A percentile compares a stretch with the other conserved stretches of the same genome.
Evolutionary conservation across 2,113 vertebrate species (phyloP).

Genomic region (Ciconia boyciana): DNA sequence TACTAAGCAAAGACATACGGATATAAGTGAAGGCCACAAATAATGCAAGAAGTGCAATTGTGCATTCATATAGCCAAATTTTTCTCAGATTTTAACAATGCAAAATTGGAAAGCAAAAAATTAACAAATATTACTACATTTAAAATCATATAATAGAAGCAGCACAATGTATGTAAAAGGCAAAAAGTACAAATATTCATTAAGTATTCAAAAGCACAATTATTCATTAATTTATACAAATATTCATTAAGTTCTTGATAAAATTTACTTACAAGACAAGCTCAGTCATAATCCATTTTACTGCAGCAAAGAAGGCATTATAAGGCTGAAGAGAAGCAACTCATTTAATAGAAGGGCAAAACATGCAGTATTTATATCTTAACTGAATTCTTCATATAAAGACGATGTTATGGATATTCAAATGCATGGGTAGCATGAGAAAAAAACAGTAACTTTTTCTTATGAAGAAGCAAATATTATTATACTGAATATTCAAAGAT

Average conservation of each 20-base stretch:
- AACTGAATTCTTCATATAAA: constrained; percentile 49
- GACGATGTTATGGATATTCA: constrained; percentile 44
- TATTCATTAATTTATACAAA: neutral
- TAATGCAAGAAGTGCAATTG: neutral
- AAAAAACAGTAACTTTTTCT: neutral
- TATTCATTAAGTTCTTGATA: neutral
- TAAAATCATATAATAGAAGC: neutral
- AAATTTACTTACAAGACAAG: constrained; percentile 91
- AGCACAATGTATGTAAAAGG: neutral
- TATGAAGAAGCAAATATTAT: constrained; percentile 26
- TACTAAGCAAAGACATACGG: constrained; percentile 27
- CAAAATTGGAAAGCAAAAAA: neutral
- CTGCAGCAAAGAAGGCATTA: constrained; percentile 87
- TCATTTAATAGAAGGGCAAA: constrained; percentile 55
- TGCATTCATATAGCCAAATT: neutral
- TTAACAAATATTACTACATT: neutral
- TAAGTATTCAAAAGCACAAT: neutral
- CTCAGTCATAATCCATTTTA: constrained; percentile 96
- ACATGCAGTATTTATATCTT: constrained; percentile 17
- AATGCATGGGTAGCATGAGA: constrained; percentile 30
- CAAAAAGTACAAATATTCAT: neutral
- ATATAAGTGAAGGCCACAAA: neutral
- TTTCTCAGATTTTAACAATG: neutral
- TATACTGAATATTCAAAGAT: constrained; percentile 20
- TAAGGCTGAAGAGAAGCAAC: constrained; percentile 87